Percentiles rank a stretch among this genome's conserved stretches.
phyloP scores from a whole-genome alignment of 2,113 vertebrate genomes.

The Glaucidium brasilianum region DNA sequence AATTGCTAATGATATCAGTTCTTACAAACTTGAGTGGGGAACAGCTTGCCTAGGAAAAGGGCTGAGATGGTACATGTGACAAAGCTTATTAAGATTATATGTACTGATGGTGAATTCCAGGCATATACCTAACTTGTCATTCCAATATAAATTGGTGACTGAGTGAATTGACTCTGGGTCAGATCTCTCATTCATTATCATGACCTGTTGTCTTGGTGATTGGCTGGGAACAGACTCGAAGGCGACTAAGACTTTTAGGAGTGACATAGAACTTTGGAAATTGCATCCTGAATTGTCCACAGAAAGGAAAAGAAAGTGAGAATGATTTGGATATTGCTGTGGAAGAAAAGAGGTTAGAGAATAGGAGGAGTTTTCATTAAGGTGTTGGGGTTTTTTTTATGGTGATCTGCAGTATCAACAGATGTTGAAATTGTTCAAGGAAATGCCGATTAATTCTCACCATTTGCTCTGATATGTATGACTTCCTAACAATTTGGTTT shows the following conservation, averaged over 20 bases:
- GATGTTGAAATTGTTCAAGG: neutral
- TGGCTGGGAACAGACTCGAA: conserved; percentile 49
- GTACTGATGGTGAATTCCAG: conserved; percentile 42
- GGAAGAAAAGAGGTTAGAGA: neutral
- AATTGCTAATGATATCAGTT: neutral
- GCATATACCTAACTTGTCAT: conserved; percentile 56
- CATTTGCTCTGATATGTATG: neutral
- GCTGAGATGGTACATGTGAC: conserved; percentile 34
- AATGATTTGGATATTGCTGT: neutral
- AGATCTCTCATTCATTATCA: conserved; percentile 57
- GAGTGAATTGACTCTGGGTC: conserved; percentile 62
- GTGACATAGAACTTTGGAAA: conserved; percentile 14
- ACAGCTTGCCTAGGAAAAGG: neutral
- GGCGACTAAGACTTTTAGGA: conserved; percentile 36
- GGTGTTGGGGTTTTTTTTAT: neutral
- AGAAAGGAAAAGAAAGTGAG: conserved; percentile 34
- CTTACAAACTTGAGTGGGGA: neutral
- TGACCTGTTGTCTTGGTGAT: conserved; percentile 56
- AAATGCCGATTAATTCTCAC: neutral
- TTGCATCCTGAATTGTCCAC: conserved; percentile 3
- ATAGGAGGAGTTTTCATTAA: neutral
- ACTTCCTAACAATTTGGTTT: neutral
- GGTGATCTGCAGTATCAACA: neutral
- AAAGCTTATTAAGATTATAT: conserved; percentile 35
- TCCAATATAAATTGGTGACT: conserved; percentile 51